Conservation (phyloP, 2,797 vertebrate species). For the Tolypeutes matacus region DNA sequence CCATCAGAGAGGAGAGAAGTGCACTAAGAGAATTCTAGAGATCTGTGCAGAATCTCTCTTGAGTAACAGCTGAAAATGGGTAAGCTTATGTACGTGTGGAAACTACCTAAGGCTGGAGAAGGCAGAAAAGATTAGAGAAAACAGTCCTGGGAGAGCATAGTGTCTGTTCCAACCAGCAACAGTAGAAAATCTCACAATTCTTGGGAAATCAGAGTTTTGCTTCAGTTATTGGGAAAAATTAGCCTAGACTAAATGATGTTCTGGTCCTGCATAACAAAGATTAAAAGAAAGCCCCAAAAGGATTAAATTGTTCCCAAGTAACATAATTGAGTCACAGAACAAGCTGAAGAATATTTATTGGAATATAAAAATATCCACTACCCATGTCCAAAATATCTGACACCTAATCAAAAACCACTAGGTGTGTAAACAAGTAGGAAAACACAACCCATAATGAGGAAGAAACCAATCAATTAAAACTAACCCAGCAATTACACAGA, state of each 20-base stretch:
- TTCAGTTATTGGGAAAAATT: background rate
- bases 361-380: background rate
- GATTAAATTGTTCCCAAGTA: background rate
- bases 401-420: constrained; percentile 21
- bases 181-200: background rate
- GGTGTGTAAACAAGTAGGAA: background rate
- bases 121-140: background rate
- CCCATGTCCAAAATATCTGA: background rate
- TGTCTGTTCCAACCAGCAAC: background rate
- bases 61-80: constrained; percentile 30
- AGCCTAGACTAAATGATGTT: background rate
- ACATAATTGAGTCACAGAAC: constrained; percentile 12
- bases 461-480: background rate
- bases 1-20: background rate
- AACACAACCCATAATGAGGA: background rate
- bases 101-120: background rate
- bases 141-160: background rate
- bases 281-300: constrained; percentile 5
- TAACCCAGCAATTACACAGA: background rate
- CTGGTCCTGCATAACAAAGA: background rate
- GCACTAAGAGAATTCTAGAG: background rate
- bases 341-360: background rate
- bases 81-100: background rate
- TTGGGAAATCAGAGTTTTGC: background rate
- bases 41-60: background rate